Base-by-base conservation (phyloP, 1,140 invertebrate species). In the Rhyacophila brunnea region DNA sequence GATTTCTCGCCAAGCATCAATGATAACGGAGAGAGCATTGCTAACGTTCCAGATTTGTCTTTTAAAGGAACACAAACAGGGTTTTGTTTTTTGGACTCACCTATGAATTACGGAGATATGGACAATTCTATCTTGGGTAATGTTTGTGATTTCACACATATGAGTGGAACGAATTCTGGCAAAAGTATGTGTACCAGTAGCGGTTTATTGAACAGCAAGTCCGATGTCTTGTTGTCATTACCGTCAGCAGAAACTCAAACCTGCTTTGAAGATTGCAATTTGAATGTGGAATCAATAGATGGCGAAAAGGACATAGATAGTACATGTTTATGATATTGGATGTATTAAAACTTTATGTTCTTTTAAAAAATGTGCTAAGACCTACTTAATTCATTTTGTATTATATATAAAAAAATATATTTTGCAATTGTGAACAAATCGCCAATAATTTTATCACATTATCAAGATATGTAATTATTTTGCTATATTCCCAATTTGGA, bases 41-140 rank as follows among this genome's bases (percentile, higher is more conserved):
- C 28, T 15, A 55, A 43, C 11, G 14, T 14, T n/a, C 28, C 45
- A 14, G 44, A 48, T 23, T 49, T 19, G 23, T 34, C 34, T 20
- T 58, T 44, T 44, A 58, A 58, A 45, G 57, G 45, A 38, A 52
- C 57, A 15, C 57, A 52, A 15, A 47, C 57, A 15, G 34, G 57
- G 17, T 28, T 17, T 15, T 51, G 40, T 23, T 52, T 15, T 44
- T 52, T 51, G 38, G 42, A 50, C 43, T 58, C 56, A 13, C 32
- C 19, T 18, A 9, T 28, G 3, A 28, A 9, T 28, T 28, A 5
- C 9, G 23, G 23, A 5, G 42, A 46, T 32, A 32, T 6, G 15
- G 15, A 45, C 18, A 28, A 46, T 13, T 28, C n/a, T 18, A 19
- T 3, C 17, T 6, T 20, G n/a, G 18, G 9, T 9, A 49, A 23